phyloP scores from a whole-genome alignment of 2,113 vertebrate genomes.

The Collichthys lucidus region DNA sequence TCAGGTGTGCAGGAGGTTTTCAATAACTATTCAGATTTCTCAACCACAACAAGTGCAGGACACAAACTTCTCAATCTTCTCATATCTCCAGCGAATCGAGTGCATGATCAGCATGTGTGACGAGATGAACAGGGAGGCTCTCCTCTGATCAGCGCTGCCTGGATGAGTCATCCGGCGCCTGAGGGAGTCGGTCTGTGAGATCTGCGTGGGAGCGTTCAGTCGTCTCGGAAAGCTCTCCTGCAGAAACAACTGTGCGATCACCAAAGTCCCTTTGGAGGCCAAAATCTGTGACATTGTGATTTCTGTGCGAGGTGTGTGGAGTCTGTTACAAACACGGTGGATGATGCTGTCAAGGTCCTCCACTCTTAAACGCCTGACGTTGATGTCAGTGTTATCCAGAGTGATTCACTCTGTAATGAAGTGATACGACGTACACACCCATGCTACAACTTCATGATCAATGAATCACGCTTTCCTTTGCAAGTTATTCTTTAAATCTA shows the following conservation, averaged over 20 bases:
- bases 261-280: constrained; percentile 4
- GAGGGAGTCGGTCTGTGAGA: constrained; percentile 51
- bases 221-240: constrained; percentile 9
- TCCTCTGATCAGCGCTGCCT: constrained; percentile 34
- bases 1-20: not conserved
- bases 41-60: too few relatives aligned
- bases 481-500: too few relatives aligned
- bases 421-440: not conserved
- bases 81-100: not conserved
- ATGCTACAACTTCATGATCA: not conserved
- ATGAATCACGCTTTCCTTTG: too few relatives aligned
- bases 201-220: constrained; percentile 56
- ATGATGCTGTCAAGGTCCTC: not conserved
- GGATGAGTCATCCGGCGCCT: constrained; percentile 52
- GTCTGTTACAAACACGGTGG: not conserved
- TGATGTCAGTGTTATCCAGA: not conserved
- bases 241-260: constrained; percentile 13
- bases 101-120: not conserved
- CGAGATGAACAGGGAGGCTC: not conserved
- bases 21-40: not conserved
- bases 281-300: not conserved
- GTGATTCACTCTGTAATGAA: not conserved
- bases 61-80: not conserved
- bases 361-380: not conserved
- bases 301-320: not conserved